phyloP scores from a whole-genome alignment of 2,113 vertebrate species.

The Poecile atricapillus region DNA sequence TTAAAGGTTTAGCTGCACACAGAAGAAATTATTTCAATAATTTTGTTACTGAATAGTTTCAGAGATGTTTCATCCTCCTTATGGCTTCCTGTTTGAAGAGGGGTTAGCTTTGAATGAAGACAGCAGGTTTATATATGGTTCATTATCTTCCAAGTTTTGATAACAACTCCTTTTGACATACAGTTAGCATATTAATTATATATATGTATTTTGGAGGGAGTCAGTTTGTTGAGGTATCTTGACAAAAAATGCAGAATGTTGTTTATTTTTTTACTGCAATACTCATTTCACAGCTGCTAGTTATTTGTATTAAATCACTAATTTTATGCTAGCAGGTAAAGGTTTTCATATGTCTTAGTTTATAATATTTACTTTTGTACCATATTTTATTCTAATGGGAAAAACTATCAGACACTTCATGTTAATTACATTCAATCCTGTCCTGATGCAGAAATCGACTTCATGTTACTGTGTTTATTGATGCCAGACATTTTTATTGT shows the following conservation, averaged over 20 bases:
- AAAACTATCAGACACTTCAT: not conserved
- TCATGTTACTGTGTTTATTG: not conserved
- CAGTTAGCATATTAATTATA: not conserved
- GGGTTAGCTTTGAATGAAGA: not conserved
- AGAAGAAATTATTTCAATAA: not conserved
- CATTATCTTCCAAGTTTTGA: not conserved
- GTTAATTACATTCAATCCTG: not conserved
- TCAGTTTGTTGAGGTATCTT: not conserved
- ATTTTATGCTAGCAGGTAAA: not conserved
- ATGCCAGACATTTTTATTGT: not conserved
- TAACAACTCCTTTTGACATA: not conserved
- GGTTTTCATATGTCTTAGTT: not conserved
- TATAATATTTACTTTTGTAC: not conserved
- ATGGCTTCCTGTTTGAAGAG: not conserved
- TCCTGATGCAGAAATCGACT: not conserved
- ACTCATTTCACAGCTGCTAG: not conserved
- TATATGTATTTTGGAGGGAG: not conserved
- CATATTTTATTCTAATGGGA: not conserved
- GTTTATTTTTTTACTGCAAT: not conserved
- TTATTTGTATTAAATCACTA: not conserved
- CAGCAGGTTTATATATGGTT: not conserved
- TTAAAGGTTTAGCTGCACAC: not conserved
- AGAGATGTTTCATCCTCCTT: not conserved
- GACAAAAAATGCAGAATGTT: not conserved
- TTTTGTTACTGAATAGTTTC: not conserved